Evolutionary conservation across 2,797 vertebrate species (phyloP).

Genomic region (Poeciliopsis paucimaculata): DNA sequence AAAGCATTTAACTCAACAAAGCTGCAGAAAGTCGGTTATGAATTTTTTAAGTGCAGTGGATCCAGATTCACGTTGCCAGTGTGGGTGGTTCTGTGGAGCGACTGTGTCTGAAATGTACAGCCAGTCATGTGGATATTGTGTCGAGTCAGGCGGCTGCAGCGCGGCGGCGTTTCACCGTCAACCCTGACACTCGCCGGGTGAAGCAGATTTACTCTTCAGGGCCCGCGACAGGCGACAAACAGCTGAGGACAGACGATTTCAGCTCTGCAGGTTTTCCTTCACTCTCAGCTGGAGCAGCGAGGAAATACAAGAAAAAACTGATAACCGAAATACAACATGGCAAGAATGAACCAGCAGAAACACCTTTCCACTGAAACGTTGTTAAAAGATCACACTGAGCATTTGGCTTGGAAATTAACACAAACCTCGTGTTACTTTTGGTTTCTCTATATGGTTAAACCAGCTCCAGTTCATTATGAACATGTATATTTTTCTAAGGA

Average conservation of each 20-base stretch:
- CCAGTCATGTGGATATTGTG: constrained; percentile 59
- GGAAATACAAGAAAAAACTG: not conserved
- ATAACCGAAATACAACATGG: not conserved
- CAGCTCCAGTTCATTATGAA: not conserved
- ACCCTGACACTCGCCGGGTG: constrained; percentile 47
- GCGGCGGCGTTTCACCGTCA: constrained; percentile 48
- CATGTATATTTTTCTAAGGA: too few species aligned
- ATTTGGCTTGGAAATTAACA: not conserved
- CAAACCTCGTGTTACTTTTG: not conserved
- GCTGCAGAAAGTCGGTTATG: not conserved
- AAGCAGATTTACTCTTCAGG: constrained; percentile 50
- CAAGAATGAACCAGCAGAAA: not conserved
- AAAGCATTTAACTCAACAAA: not conserved
- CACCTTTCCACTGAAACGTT: too few species aligned
- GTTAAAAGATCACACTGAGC: not conserved
- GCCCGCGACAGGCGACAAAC: constrained; percentile 41
- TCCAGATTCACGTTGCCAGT: constrained; percentile 23
- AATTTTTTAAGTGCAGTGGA: constrained; percentile 8
- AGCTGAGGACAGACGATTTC: constrained; percentile 42
- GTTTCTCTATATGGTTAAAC: not conserved
- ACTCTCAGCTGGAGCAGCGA: not conserved
- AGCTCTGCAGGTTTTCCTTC: constrained; percentile 11
- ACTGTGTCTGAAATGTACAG: constrained; percentile 44
- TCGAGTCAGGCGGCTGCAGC: constrained; percentile 65
- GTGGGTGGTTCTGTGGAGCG: constrained; percentile 16